These are phyloP conservation scores for Brenthis ino DNA, from an alignment of 2,888 invertebrate species.

Conservation along the genomic window DNA sequence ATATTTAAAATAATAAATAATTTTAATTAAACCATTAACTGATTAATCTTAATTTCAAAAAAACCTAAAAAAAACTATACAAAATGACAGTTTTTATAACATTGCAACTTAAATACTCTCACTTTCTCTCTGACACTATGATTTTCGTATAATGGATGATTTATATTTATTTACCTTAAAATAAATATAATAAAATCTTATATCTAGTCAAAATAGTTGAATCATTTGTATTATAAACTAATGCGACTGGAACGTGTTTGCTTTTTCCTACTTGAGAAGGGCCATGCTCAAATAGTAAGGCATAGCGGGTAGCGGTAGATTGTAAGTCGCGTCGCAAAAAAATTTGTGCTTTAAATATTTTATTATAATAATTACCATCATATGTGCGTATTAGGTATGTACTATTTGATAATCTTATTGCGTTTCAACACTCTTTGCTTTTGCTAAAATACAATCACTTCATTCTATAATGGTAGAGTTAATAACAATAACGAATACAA, in stretches of 20 bases:
- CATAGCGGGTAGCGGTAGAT: not conserved
- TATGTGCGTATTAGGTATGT: constrained; percentile 2
- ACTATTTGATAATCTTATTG: too few species aligned
- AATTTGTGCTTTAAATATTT: not conserved
- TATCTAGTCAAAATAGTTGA: constrained; percentile 1
- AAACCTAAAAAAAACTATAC: too few species aligned
- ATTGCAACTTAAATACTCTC: not conserved
- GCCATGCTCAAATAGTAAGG: not conserved
- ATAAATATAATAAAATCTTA: constrained; percentile 7
- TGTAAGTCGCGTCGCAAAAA: not conserved
- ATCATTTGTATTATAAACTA: not conserved
- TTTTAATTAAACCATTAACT: too few species aligned
- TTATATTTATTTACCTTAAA: constrained; percentile 7
- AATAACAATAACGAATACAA: constrained; percentile 2
- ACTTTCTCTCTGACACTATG: constrained; percentile 23
- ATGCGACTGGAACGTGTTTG: not conserved
- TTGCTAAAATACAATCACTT: too few species aligned
- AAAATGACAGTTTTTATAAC: too few species aligned
- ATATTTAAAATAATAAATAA: too few species aligned
- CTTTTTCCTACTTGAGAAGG: not conserved
- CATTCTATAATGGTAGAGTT: not conserved
- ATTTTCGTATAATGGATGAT: constrained; percentile 1
- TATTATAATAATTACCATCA: not conserved
- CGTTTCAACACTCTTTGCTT: too few species aligned
- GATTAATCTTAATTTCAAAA: too few species aligned